Evolutionary conservation across 2,113 vertebrate genomes (phyloP), one percentile per base, ranked within the genome.

Genomic region (Ptychochromis oligacanthus): DNA sequence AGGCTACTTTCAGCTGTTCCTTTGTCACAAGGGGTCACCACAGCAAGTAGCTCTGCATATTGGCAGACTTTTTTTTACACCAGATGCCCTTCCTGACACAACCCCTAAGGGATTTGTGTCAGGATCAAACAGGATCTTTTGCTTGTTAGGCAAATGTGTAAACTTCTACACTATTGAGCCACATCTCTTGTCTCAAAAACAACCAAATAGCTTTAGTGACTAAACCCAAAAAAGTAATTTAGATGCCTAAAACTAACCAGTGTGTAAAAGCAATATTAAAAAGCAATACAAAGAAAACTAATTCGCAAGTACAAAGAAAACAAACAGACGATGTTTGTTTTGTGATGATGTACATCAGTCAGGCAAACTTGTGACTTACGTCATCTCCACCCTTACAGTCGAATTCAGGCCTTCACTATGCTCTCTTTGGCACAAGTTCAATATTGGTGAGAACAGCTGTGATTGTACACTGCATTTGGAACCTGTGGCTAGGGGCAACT

Each of bases 211-310:
- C 5, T 17, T 17, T 49, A 49, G 46, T 49, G 14, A 46, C 9
- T 46, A 46, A 46, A 49, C 15, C 46, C 34, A 72, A 3, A 11
- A 54, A 72, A 34, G 1, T 12, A 34, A 31, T 34, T 72, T 15
- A 20, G 67, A 26, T 54, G 34, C 18, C 64, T 26, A 52, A n/a
- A 20, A 43, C 43, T 52, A 72, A 31, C 6, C 52, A 4, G 1
- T 0, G 26, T 52, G 24, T 17, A 12, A 72, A 54, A 72, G 18
- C 11, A 72, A 28, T 0, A n/a, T 24, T 15, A 70, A 1, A 43
- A 70, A 31, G 43, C 10, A 31, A 49, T 20, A 28, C 24, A 70
- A 28, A 20, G 24, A 43, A 31, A 0, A 20, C 24, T 5, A 20
- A 52, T 70, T 13, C 11, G 17, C 43, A 52, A 52, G 65, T 5